Percentiles rank a stretch among this genome's conserved stretches.
These are phyloP conservation scores for Percopsis omiscomaycus DNA, from an alignment of 2,797 vertebrate genomes.

Conservation along the genomic window DNA sequence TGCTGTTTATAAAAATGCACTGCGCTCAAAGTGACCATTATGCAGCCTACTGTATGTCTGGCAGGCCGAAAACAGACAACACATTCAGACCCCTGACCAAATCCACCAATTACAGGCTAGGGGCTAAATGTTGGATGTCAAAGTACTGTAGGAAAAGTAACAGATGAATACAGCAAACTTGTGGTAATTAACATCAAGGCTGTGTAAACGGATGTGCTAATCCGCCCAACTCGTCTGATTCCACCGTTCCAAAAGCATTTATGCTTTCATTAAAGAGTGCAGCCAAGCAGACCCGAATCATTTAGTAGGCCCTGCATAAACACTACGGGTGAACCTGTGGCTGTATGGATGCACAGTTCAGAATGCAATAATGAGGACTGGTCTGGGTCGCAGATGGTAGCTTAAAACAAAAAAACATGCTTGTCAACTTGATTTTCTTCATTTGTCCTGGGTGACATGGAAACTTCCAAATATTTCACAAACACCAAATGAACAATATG, in stretches of 20 bases:
- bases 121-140: slow-evolving; percentile 54
- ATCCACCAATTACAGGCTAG: slow-evolving; percentile 48
- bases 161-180: slow-evolving; percentile 72
- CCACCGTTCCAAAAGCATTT: slow-evolving; percentile 78
- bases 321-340: slow-evolving; percentile 70
- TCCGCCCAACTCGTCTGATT: slow-evolving; percentile 74
- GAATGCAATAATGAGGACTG: slow-evolving; percentile 44
- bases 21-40: slow-evolving; percentile 38
- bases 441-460: background rate
- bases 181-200: slow-evolving; percentile 81
- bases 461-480: no score
- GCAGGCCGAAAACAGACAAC: slow-evolving; percentile 33
- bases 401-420: background rate
- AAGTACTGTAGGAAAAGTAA: slow-evolving; percentile 54
- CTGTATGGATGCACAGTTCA: slow-evolving; percentile 55
- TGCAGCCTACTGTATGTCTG: slow-evolving; percentile 18
- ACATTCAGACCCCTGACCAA: slow-evolving; percentile 15
- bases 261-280: slow-evolving; percentile 83
- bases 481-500: no score
- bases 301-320: slow-evolving; percentile 71
- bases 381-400: background rate
- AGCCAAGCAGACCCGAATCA: slow-evolving; percentile 77
- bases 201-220: slow-evolving; percentile 71
- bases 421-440: slow-evolving; percentile 1
- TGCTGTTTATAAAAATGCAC: slow-evolving; percentile 23